Evolutionary conservation across 2,113 vertebrate species (phyloP).

Genomic region (Prolemur simus): DNA sequence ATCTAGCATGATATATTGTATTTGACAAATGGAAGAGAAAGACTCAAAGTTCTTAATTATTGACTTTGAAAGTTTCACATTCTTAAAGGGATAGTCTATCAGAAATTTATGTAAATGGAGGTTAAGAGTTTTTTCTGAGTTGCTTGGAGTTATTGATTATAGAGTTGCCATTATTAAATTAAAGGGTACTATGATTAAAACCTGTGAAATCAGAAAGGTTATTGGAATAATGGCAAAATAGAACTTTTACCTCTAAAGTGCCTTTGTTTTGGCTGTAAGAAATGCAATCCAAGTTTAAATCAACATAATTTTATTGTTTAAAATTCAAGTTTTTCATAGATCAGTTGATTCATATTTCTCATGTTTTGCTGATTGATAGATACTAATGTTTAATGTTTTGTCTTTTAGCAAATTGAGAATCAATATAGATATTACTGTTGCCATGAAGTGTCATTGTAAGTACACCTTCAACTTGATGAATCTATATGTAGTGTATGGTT

Average conservation of each 20-base stretch:
- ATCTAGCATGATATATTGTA: not conserved
- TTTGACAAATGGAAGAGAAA: slow-evolving; percentile 3
- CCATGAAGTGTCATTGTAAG: slow-evolving; percentile 99
- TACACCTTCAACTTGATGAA: slow-evolving; percentile 64
- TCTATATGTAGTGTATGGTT: not conserved
- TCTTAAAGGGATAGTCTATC: not conserved
- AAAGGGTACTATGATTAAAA: slow-evolving; percentile 3
- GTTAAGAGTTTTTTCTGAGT: slow-evolving; percentile 20
- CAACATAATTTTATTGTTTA: slow-evolving; percentile 6
- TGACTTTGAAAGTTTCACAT: slow-evolving; percentile 25
- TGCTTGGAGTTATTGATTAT: not conserved
- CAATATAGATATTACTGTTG: slow-evolving; percentile 98
- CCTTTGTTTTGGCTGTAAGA: slow-evolving; percentile 1
- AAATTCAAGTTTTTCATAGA: not conserved
- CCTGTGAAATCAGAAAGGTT: not conserved
- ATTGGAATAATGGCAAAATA: slow-evolving; percentile 32
- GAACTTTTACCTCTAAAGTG: not conserved
- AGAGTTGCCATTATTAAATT: not conserved
- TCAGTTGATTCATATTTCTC: not conserved
- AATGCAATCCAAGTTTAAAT: not conserved
- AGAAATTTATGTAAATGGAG: not conserved
- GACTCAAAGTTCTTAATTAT: not conserved
- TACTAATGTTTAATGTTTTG: slow-evolving; percentile 67
- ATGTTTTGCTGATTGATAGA: not conserved
- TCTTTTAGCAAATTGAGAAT: slow-evolving; percentile 94